These are phyloP conservation scores for Didymodactylos carnosus DNA, from an alignment of 2,888 invertebrate genomes.

Conservation along the genomic window DNA sequence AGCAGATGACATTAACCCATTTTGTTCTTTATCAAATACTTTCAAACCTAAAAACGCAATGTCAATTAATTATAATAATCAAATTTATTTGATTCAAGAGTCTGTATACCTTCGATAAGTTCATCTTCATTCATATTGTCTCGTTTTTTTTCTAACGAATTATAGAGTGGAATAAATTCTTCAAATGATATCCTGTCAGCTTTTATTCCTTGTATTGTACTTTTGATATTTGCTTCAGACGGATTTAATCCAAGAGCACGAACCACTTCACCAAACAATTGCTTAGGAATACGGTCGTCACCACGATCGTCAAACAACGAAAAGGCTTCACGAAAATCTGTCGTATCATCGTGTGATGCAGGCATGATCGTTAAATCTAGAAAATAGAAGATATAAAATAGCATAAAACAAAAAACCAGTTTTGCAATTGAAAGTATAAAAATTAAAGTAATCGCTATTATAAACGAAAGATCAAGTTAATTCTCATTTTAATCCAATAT, in stretches of 20 bases:
- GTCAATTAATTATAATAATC: background rate
- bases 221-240: slow-evolving; percentile 92
- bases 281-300: slow-evolving; percentile 90
- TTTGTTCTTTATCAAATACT: slow-evolving; percentile 97
- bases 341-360: background rate
- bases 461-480: too few species aligned
- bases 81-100: background rate
- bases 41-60: slow-evolving; percentile 52
- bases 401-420: too few species aligned
- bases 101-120: slow-evolving; percentile 62
- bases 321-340: slow-evolving; percentile 39
- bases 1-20: slow-evolving; percentile 90
- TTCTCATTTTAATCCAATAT: background rate
- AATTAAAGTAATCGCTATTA: too few species aligned
- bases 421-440: too few species aligned
- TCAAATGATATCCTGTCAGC: slow-evolving; percentile 95
- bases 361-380: background rate
- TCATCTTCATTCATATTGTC: slow-evolving; percentile 73
- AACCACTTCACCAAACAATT: slow-evolving; percentile 87
- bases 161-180: slow-evolving; percentile 86
- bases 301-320: slow-evolving; percentile 90
- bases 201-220: slow-evolving; percentile 68
- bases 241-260: slow-evolving; percentile 93
- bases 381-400: too few species aligned
- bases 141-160: slow-evolving; percentile 80